Evolutionary conservation across 1,140 invertebrate species (phyloP), one percentile per base, ranked within the genome.

Genomic region (Neodiprion pinetum): DNA sequence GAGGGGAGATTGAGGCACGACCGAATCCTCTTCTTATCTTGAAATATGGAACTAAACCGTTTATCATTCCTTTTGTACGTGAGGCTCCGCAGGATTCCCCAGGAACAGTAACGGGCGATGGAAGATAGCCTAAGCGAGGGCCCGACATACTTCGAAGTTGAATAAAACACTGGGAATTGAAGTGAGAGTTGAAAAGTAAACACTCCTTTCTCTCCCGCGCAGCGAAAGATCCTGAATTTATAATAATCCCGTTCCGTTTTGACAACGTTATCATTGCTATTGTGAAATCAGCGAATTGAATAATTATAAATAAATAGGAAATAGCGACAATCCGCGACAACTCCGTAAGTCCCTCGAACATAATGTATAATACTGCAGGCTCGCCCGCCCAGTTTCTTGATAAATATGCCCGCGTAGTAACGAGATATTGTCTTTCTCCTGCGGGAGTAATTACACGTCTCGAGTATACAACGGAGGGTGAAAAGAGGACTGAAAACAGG

Each of bases 41-140:
- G 53, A 61, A 61, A 61, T 61, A 61, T 61, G 11, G n/a, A 61
- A 61, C 53, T 12, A 61, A 61, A 61, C 53, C 53, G 53, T 61
- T 61, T 17, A 61, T 61, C 53, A 61, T 61, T 12, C 53, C 8
- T 61, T 61, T 61, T 17, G n/a, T 61, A 17, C n/a, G 11, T 61
- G 11, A 61, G 5, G 53, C 11, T 9, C 53, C n/a, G 9, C 11
- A 61, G 53, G 7, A 61, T 61, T 61, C 53, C n/a, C n/a, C 53
- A 61, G 11, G 11, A 61, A 61, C 53, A 12, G 3, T 61, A 61
- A 61, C 53, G 53, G n/a, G 53, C 53, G 9, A 61, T 7, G 53
- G 53, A 7, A 61, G 53, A 61, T 61, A 61, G 53, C 53, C 53
- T 61, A 9, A 61, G 11, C 53, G 53, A 61, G 53, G 53, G n/a